Percentiles rank a stretch among this genome's conserved stretches.
Conservation (phyloP, 2,797 vertebrate species). For the Leucoraja ocellata region DNA sequence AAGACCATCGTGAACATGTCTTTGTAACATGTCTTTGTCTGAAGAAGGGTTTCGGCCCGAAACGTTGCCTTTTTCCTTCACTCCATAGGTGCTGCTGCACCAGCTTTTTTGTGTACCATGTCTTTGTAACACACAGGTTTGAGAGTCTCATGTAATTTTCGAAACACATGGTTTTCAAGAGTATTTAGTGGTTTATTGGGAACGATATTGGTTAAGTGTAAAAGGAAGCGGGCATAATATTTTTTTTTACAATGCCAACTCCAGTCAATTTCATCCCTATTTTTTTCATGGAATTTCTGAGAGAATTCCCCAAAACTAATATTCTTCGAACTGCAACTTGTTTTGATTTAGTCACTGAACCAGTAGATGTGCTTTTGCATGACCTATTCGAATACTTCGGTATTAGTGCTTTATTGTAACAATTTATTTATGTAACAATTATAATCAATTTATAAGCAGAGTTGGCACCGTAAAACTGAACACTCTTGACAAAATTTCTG, state of each 20-base stretch:
- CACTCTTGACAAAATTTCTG: not conserved
- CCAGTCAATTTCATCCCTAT: not conserved
- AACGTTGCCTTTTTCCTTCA: no score
- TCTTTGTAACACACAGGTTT: not conserved
- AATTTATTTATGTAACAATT: not conserved
- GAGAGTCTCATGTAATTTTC: no score
- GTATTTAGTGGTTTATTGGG: not conserved
- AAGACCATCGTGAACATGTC: not conserved
- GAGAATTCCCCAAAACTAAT: not conserved
- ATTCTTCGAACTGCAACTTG: not conserved
- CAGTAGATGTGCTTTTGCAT: not conserved
- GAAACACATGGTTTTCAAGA: not conserved
- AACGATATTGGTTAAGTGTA: not conserved
- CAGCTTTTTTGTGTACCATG: no score
- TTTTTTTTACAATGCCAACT: not conserved
- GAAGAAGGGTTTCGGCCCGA: no score
- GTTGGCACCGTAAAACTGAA: not conserved
- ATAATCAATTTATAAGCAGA: no score
- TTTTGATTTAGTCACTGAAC: not conserved
- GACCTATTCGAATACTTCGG: not conserved
- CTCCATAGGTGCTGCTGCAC: no score
- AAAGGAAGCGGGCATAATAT: not conserved
- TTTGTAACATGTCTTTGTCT: not conserved
- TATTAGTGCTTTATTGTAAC: not conserved
- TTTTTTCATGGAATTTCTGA: not conserved